These are phyloP conservation scores for Pocillopora meandrina DNA, from an alignment of 92 coral and sea anemone genomes.

Conservation along the genomic window DNA sequence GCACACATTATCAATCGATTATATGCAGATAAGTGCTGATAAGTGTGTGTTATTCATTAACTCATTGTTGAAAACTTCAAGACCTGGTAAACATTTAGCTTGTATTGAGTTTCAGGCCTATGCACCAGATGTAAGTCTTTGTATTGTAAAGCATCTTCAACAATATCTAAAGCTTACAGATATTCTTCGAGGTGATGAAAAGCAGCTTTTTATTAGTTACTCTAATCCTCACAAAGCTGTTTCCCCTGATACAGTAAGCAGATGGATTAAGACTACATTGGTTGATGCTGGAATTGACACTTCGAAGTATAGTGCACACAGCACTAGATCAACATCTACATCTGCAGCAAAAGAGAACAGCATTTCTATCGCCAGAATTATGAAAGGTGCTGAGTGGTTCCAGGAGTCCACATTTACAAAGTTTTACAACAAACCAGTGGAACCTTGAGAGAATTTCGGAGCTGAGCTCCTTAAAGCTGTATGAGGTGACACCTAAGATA, in stretches of 20 bases:
- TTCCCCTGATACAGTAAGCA: constrained; percentile 40
- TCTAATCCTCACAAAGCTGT: constrained; percentile 47
- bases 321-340: constrained; percentile 54
- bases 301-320: constrained; percentile 29
- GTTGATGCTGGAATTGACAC: constrained; percentile 43
- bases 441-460: constrained; percentile 14
- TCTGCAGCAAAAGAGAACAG: constrained; percentile 43
- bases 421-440: constrained; percentile 41
- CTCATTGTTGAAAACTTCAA: constrained; percentile 32
- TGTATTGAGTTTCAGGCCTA: constrained; percentile 28
- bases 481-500: neutral
- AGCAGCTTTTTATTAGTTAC: constrained; percentile 30
- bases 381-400: constrained; percentile 52
- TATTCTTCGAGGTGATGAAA: neutral
- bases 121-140: constrained; percentile 40
- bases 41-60: constrained; percentile 36
- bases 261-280: constrained; percentile 40
- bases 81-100: constrained; percentile 42
- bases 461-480: constrained; percentile 17
- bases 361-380: constrained; percentile 34
- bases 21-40: constrained; percentile 26
- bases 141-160: neutral
- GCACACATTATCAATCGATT: constrained; percentile 29
- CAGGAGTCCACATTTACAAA: constrained; percentile 40
- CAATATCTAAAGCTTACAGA: no score